phyloP scores from a whole-genome alignment of 2,888 invertebrate species.

The Agrochola lota region DNA sequence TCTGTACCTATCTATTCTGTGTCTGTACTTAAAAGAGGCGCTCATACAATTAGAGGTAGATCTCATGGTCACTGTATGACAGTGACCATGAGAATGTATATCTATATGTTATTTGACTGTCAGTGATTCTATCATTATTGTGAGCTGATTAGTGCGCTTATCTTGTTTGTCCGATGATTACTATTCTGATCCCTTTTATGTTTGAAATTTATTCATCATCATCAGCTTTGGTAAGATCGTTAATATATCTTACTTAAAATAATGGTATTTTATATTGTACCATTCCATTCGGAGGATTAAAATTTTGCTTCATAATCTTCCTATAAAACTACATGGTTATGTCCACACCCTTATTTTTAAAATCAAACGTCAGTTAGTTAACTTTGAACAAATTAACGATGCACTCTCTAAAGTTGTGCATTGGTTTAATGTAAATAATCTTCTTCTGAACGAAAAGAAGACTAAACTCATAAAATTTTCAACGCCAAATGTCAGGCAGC shows the following conservation, averaged over 20 bases:
- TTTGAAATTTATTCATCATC: background rate
- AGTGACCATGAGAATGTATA: too few relatives aligned
- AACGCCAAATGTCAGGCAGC: too few relatives aligned
- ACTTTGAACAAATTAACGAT: too few relatives aligned
- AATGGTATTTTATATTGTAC: background rate
- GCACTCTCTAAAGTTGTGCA: too few relatives aligned
- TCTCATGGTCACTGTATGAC: conserved; percentile 45
- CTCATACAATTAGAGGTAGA: conserved; percentile 41
- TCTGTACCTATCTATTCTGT: background rate
- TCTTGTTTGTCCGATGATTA: conserved; percentile 9
- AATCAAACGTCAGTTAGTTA: too few relatives aligned
- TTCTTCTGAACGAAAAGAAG: too few relatives aligned
- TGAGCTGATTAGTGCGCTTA: conserved; percentile 8
- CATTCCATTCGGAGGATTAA: background rate
- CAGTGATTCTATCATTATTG: conserved; percentile 24
- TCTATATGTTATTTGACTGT: conserved; percentile 36
- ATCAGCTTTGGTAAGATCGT: background rate
- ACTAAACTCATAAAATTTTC: too few relatives aligned
- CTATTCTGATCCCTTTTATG: background rate
- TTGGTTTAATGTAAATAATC: too few relatives aligned
- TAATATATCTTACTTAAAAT: too few relatives aligned
- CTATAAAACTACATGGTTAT: background rate
- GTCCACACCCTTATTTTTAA: too few relatives aligned
- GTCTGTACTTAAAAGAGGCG: conserved; percentile 16
- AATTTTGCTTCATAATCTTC: background rate